Conservation (phyloP, 2,888 invertebrate genomes). For the Drosophila mimetica region DNA sequence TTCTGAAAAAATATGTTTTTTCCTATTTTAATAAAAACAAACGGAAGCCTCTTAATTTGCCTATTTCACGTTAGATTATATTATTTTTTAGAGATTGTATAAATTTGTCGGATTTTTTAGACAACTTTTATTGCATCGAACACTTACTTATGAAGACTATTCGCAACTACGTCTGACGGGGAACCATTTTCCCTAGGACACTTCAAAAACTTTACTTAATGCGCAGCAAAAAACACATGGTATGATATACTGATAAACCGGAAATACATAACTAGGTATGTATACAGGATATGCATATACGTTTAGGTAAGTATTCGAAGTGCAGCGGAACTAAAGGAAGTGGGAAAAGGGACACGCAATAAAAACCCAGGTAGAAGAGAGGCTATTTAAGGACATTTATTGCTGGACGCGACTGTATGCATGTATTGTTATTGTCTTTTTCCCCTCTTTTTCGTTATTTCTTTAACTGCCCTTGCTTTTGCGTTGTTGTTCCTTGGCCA, state of each 20-base stretch:
- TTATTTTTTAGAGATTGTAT: too few species aligned
- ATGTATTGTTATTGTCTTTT: slow-evolving; percentile 20
- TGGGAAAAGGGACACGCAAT: background rate
- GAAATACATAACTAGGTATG: slow-evolving; percentile 2
- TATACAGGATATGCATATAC: slow-evolving; percentile 4
- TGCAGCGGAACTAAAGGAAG: slow-evolving; percentile 32
- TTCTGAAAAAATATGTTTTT: too few species aligned
- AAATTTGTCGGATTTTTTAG: too few species aligned
- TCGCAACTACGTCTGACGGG: background rate
- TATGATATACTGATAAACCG: slow-evolving; percentile 9
- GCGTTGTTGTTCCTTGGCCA: slow-evolving; percentile 1
- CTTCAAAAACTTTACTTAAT: background rate
- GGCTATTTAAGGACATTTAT: background rate
- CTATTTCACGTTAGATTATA: too few species aligned
- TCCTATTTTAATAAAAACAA: too few species aligned
- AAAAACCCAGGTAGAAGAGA: slow-evolving; percentile 8
- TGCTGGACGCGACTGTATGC: slow-evolving; percentile 38
- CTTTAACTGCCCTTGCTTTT: slow-evolving; percentile 17
- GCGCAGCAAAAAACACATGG: background rate
- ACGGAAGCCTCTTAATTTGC: too few species aligned
- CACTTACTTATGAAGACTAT: background rate
- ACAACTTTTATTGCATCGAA: too few species aligned
- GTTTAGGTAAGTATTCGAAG: slow-evolving; percentile 5
- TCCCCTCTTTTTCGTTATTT: slow-evolving; percentile 4
- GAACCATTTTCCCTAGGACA: background rate